These are phyloP conservation scores for Dasyornis broadbenti DNA, from an alignment of 2,113 vertebrate species.

Conservation along the genomic window DNA sequence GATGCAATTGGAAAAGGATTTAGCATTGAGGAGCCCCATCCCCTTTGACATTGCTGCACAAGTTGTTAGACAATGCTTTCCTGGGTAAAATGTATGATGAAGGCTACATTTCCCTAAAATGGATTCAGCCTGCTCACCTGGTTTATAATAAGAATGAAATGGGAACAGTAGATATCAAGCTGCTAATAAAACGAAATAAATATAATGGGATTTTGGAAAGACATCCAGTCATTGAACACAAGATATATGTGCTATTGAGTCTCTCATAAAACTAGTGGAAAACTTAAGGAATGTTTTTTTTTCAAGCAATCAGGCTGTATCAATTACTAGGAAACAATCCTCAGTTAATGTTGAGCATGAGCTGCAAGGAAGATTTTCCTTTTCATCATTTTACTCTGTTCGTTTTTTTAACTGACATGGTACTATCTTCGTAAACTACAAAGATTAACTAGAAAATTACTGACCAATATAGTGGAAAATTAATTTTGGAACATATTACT, in stretches of 20 bases:
- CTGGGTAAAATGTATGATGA: not conserved
- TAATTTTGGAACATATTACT: not conserved
- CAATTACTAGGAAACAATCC: not conserved
- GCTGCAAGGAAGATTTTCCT: not conserved
- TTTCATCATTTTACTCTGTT: not conserved
- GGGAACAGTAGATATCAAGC: not conserved
- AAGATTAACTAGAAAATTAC: not conserved
- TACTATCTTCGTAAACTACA: not conserved
- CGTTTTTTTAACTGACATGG: not conserved
- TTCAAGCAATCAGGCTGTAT: not conserved
- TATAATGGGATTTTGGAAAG: not conserved
- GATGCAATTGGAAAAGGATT: not conserved
- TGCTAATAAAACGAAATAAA: slow-evolving; percentile 1
- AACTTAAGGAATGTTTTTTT: not conserved
- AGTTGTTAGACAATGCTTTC: not conserved
- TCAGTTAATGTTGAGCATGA: not conserved
- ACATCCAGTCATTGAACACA: not conserved
- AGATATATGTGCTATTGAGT: not conserved
- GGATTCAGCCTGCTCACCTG: not conserved
- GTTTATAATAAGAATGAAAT: not conserved
- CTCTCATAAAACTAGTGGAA: not conserved
- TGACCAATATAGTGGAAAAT: not conserved
- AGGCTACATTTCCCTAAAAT: not conserved
- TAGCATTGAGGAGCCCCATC: not conserved
- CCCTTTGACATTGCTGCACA: not conserved